Base-by-base conservation (phyloP, 2,113 vertebrate species). In the Poeciliopsis occidentalis region DNA sequence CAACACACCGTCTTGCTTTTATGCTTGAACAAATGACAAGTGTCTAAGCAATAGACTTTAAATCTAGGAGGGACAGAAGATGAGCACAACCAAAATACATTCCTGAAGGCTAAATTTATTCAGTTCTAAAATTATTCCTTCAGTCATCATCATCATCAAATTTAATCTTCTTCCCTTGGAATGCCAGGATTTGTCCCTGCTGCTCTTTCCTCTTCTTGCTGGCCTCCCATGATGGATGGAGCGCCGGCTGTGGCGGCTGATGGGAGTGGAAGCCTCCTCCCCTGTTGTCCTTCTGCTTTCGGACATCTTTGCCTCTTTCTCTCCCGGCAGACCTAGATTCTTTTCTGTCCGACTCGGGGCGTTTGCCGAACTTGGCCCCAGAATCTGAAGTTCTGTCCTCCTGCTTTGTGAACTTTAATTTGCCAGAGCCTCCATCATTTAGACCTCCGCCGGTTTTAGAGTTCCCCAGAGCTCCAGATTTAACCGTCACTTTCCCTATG, bases 191-290 rank as follows among this genome's bases (percentile, higher is more conserved):
- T 82, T 96, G 95, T 83, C 95, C 95, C 26, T 95, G 94, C 73
- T 98, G 96, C 69, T 98, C 96, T 79, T 96, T 97, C 65, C 95
- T 95, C 76, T 93, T 97, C 80, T 86, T 95, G 89, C 98, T 99
- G 57, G 98, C 98, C 94, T 98, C 98, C 98, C 98, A 99, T 0
- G 98, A 99, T 2, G 98, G 98, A 93, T 99, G 98, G 89, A 99
- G 95, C 10, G 95, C 88, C 60, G 95, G 92, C 19, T 94, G 87
- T 51, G 85, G 89, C 64, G 77, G 69, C 34, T 60, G 71, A n/a
- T 87, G 82, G 44, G 89, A 93, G 71, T 79, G 87, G n/a, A 12
- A 67, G 13, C 67, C 70, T 47, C 76, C 32, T 44, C 86, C 79
- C 17, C 62, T 75, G 29, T 11, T 37, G 39, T 61, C 74, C 7